Evolutionary conservation across 35 echinoderm and acorn worm genomes (phyloP).

Genomic region (Acanthaster planci): DNA sequence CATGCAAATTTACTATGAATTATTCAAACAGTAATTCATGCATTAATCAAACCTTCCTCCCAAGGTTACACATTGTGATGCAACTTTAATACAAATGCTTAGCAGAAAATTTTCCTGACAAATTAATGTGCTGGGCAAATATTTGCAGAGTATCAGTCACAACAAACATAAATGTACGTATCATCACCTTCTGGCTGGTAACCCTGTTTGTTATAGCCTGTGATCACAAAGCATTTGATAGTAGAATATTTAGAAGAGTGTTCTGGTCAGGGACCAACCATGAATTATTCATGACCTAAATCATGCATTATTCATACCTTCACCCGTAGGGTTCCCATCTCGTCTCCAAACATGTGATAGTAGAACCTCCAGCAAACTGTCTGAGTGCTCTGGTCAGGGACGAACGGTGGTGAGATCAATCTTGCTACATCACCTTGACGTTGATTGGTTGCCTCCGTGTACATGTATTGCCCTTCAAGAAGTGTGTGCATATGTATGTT

Average conservation of each 20-base stretch:
- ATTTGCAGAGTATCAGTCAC: too few species aligned
- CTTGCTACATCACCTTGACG: constrained; percentile 7
- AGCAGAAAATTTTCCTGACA: too few species aligned
- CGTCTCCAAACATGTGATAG: constrained; percentile 65
- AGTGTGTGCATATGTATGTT: neutral
- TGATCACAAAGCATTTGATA: too few species aligned
- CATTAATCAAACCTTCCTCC: neutral
- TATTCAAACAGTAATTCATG: neutral
- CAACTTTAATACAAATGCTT: too few species aligned
- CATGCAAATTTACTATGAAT: too few species aligned
- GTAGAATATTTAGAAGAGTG: too few species aligned
- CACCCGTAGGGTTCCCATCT: constrained; percentile 45
- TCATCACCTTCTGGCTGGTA: too few species aligned
- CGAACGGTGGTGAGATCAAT: constrained; percentile 33
- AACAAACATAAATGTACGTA: too few species aligned
- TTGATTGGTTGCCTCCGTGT: constrained; percentile 46
- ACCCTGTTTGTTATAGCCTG: too few species aligned
- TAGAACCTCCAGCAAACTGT: constrained; percentile 50
- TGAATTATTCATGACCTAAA: neutral
- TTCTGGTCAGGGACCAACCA: too few species aligned
- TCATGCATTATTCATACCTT: neutral
- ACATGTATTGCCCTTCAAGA: constrained; percentile 56
- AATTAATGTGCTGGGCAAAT: too few species aligned
- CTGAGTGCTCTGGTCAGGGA: constrained; percentile 36
- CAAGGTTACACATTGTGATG: constrained; percentile 50